Percentiles rank a stretch among this genome's conserved stretches.
phyloP scores from a whole-genome alignment of 1,140 invertebrate genomes.

The Drosophila albomicans region DNA sequence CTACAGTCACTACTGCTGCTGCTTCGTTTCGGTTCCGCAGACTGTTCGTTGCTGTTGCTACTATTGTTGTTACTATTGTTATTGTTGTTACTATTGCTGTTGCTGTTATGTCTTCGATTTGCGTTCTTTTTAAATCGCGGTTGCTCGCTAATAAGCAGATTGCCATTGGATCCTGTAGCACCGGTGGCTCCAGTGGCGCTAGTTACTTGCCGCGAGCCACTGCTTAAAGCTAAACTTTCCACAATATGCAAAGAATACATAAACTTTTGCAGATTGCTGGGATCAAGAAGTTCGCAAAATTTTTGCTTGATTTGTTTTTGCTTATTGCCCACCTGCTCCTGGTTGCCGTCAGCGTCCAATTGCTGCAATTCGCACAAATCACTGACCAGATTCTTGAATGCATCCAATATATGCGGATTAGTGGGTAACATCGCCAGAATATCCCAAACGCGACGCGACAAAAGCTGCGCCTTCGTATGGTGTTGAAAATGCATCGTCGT shows the following conservation, averaged over 20 bases:
- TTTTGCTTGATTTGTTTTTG: conserved; percentile 85
- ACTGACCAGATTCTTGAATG: conserved; percentile 91
- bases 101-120: conserved; percentile 65
- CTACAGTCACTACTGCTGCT: conserved; percentile 48
- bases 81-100: background rate
- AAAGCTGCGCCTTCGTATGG: conserved; percentile 94
- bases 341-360: conserved; percentile 34
- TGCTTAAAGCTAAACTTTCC: conserved; percentile 86
- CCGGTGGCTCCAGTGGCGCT: conserved; percentile 12
- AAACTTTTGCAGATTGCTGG: conserved; percentile 95
- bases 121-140: conserved; percentile 53
- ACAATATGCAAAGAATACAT: conserved; percentile 98
- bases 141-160: conserved; percentile 60
- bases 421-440: conserved; percentile 96
- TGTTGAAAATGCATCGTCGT: conserved; percentile 89
- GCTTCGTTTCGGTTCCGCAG: conserved; percentile 51
- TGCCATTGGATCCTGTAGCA: conserved; percentile 61
- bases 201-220: conserved; percentile 38
- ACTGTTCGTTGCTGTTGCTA: conserved; percentile 34
- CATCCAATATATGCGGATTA: conserved; percentile 92
- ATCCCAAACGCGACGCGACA: conserved; percentile 96
- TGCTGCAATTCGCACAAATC: conserved; percentile 73
- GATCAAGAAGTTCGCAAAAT: conserved; percentile 92
- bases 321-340: conserved; percentile 66
- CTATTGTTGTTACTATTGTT: conserved; percentile 52